Percentiles rank a stretch among this genome's conserved stretches.
These are phyloP conservation scores for Rhyzopertha dominica DNA, from an alignment of 1,140 invertebrate species.

Conservation along the genomic window DNA sequence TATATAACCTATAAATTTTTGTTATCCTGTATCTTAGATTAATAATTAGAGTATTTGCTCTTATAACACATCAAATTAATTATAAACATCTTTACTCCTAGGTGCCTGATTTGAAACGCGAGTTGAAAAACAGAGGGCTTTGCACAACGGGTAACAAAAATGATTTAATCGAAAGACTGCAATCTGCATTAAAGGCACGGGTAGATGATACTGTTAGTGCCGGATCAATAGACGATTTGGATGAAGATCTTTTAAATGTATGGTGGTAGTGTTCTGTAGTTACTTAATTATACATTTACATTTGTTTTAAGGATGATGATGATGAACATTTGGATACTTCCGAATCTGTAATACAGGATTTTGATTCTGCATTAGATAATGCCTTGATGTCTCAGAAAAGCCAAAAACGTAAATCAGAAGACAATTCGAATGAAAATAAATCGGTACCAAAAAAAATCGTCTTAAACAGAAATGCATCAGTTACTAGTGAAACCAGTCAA, in stretches of 20 bases:
- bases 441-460: conserved; percentile 55
- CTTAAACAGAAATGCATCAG: conserved; percentile 54
- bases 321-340: conserved; percentile 39
- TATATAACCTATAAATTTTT: conserved; percentile 4
- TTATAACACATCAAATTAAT: conserved; percentile 18
- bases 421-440: conserved; percentile 30
- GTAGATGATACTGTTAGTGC: conserved; percentile 43
- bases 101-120: conserved; percentile 73
- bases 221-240: conserved; percentile 50
- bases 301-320: conserved; percentile 37
- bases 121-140: conserved; percentile 71
- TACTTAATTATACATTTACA: conserved; percentile 7
- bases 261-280: conserved; percentile 6
- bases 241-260: conserved; percentile 50
- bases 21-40: neutral
- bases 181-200: conserved; percentile 56
- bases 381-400: conserved; percentile 34
- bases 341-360: conserved; percentile 36
- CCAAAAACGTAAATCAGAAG: conserved; percentile 46
- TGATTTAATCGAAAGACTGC: conserved; percentile 69
- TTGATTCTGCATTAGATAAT: conserved; percentile 41
- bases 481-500: conserved; percentile 18
- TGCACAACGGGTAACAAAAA: conserved; percentile 72
- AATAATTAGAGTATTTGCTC: conserved; percentile 5
- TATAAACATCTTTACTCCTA: conserved; percentile 38